These are phyloP conservation scores for Allacma fusca DNA, from an alignment of 2,888 invertebrate species.

Conservation along the genomic window DNA sequence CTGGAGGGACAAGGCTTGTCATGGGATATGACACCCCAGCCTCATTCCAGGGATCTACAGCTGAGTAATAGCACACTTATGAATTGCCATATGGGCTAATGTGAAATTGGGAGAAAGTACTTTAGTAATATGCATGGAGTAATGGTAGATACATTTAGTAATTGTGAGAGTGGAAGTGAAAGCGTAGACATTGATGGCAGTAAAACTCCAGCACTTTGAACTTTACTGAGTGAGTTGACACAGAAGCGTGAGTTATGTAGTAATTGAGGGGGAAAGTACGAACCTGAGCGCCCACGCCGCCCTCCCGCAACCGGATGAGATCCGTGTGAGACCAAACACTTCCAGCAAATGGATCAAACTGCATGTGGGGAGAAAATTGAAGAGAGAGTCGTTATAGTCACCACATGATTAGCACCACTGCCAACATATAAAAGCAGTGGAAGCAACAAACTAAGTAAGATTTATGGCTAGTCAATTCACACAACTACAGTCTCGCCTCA, in stretches of 20 bases:
- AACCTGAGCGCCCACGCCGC: conserved; percentile 65
- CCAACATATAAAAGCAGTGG: background rate
- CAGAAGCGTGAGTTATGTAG: background rate
- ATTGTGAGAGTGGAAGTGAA: too few species aligned
- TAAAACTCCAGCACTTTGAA: too few species aligned
- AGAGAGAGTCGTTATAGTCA: conserved; percentile 18
- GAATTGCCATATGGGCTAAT: too few species aligned
- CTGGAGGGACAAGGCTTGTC: too few species aligned
- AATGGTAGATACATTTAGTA: too few species aligned
- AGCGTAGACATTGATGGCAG: too few species aligned
- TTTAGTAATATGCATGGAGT: too few species aligned
- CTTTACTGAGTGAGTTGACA: too few species aligned
- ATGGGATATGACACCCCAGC: too few species aligned
- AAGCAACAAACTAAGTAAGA: conserved; percentile 21
- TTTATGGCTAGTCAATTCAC: conserved; percentile 23
- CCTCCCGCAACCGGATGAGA: conserved; percentile 64
- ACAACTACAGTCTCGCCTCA: background rate
- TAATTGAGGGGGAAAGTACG: conserved; percentile 34
- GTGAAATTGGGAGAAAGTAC: too few species aligned
- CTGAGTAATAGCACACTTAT: too few species aligned
- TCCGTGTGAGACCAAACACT: conserved; percentile 64
- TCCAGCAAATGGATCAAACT: conserved; percentile 61
- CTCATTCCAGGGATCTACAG: too few species aligned
- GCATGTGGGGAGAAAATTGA: conserved; percentile 34
- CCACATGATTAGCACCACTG: conserved; percentile 18